These are phyloP conservation scores for Tetrax tetrax DNA, from an alignment of 2,113 vertebrate genomes.

Conservation along the genomic window DNA sequence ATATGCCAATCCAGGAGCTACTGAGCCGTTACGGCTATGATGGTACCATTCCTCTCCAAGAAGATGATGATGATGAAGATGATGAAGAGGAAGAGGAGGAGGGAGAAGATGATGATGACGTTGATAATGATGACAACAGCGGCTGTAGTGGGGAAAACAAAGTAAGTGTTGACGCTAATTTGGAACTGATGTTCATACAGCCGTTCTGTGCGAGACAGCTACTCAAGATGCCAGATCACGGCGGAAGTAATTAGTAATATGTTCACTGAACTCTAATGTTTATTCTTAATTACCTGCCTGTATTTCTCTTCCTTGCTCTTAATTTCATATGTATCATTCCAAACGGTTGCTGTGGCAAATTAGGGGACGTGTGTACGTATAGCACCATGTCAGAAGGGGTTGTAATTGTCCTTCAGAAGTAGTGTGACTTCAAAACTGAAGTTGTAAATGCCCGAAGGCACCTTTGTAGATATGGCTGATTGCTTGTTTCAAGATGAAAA, in stretches of 20 bases:
- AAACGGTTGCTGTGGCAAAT: background rate
- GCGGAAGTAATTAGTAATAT: rapidly evolving
- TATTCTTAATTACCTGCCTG: background rate
- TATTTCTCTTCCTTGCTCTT: background rate
- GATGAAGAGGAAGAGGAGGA: slow-evolving; percentile 89
- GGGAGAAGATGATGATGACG: slow-evolving; percentile 83
- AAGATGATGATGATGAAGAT: slow-evolving; percentile 85
- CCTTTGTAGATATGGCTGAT: background rate
- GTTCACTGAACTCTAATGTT: background rate
- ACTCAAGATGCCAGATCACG: rapidly evolving
- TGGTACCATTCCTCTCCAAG: slow-evolving; percentile 83
- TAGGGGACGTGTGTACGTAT: rapidly evolving
- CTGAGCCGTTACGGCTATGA: slow-evolving; percentile 94
- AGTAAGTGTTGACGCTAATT: slow-evolving; percentile 34
- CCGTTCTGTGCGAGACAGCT: rapidly evolving
- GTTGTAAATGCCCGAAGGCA: background rate
- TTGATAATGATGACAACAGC: slow-evolving; percentile 91
- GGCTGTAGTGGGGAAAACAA: slow-evolving; percentile 88
- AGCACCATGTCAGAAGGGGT: background rate
- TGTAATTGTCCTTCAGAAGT: background rate
- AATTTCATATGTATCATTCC: background rate
- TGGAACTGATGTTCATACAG: background rate
- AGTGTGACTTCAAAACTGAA: background rate
- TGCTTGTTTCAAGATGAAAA: background rate
- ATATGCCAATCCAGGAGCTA: slow-evolving; percentile 97